A percentile compares a stretch with the other conserved stretches of the same genome.
Conservation (phyloP, 2,797 vertebrate genomes). For the Lateolabrax maculatus region DNA sequence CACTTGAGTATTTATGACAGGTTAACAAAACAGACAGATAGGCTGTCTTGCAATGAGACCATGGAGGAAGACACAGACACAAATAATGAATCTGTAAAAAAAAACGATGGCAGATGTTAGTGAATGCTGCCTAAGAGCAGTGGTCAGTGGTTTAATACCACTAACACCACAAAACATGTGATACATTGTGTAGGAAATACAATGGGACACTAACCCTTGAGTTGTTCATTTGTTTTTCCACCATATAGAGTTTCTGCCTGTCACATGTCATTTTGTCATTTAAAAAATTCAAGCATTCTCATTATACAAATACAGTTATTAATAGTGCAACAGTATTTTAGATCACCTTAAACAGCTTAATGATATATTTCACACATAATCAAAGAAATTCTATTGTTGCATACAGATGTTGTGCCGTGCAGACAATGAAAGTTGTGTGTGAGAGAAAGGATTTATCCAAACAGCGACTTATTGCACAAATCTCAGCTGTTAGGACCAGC, state of each 20-base stretch:
- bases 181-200: neutral
- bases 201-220: neutral
- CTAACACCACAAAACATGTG: neutral
- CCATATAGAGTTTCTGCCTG: neutral
- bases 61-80: neutral
- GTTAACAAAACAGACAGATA: constrained; percentile 1
- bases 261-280: neutral
- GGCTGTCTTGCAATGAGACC: neutral
- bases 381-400: neutral
- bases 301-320: neutral
- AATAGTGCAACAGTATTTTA: neutral
- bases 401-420: neutral
- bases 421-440: neutral
- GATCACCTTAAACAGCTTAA: neutral
- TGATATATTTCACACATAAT: neutral
- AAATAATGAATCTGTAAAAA: neutral
- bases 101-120: neutral
- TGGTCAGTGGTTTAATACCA: neutral
- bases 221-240: neutral
- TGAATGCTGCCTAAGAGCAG: neutral
- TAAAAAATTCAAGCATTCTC: neutral
- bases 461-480: constrained; percentile 2
- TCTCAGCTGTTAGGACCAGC: constrained; percentile 44
- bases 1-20: neutral
- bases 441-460: constrained; percentile 22